These are phyloP conservation scores for Ceratosolen solmsi DNA, from an alignment of 1,140 invertebrate genomes.

Conservation along the genomic window DNA sequence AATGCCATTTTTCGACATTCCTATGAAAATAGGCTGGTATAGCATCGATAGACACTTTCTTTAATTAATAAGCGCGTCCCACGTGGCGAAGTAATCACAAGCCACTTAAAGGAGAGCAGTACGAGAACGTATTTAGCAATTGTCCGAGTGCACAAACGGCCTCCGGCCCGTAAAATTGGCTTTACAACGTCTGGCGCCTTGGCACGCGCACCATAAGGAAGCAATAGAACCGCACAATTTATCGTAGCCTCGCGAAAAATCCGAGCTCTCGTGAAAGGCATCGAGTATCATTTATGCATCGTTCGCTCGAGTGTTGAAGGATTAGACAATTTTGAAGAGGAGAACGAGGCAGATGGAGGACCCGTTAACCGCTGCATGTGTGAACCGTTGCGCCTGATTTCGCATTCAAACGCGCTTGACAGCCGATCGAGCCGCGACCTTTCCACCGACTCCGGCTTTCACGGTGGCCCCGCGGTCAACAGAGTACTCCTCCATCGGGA, in stretches of 20 bases:
- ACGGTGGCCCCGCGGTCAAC: background rate
- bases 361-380: conserved; percentile 12
- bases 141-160: no score
- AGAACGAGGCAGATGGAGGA: background rate
- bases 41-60: no score
- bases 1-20: no score
- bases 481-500: background rate
- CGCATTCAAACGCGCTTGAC: conserved; percentile 31
- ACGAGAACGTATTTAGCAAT: no score
- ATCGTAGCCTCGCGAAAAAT: background rate
- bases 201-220: conserved; percentile 29
- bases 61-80: no score
- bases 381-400: conserved; percentile 38
- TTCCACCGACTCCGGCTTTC: background rate
- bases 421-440: conserved; percentile 25
- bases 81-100: no score
- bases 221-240: background rate
- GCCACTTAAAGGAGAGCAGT: no score
- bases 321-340: conserved; percentile 38
- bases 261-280: background rate
- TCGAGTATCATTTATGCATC: conserved; percentile 1
- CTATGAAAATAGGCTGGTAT: no score
- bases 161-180: no score
- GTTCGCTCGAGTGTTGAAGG: conserved; percentile 22
- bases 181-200: no score